Percentiles rank a stretch among this genome's conserved stretches.
phyloP scores from a whole-genome alignment of 2,888 invertebrate species.

The Alloplasta piceator region DNA sequence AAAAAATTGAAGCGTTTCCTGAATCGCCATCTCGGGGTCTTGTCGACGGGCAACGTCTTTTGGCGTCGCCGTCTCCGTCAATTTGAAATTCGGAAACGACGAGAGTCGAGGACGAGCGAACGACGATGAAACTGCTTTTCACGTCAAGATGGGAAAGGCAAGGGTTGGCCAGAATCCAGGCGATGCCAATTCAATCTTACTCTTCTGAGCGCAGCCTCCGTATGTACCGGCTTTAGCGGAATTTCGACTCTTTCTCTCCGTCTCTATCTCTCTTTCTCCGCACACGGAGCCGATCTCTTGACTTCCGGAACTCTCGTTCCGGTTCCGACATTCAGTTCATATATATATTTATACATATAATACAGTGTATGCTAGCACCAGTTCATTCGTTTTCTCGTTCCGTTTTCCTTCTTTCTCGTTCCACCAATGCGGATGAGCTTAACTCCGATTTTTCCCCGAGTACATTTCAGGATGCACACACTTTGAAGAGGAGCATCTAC shows the following conservation, averaged over 20 bases:
- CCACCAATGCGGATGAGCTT: slow-evolving; percentile 59
- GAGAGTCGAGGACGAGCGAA: slow-evolving; percentile 62
- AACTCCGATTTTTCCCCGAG: slow-evolving; percentile 38
- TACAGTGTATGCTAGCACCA: slow-evolving; percentile 36
- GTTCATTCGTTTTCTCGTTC: slow-evolving; percentile 65
- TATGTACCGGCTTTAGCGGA: slow-evolving; percentile 66
- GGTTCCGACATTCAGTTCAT: slow-evolving; percentile 44
- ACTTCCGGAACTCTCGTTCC: slow-evolving; percentile 67
- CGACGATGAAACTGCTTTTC: slow-evolving; percentile 67
- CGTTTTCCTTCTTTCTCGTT: slow-evolving; percentile 55
- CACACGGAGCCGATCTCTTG: slow-evolving; percentile 67
- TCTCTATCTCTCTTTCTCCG: slow-evolving; percentile 5
- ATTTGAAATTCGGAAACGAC: slow-evolving; percentile 75
- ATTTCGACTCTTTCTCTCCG: slow-evolving; percentile 69
- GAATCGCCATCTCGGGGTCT: slow-evolving; percentile 53
- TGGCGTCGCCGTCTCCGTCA: slow-evolving; percentile 62
- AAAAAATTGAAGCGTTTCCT: slow-evolving; percentile 18
- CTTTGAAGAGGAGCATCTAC: slow-evolving; percentile 36
- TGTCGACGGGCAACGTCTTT: slow-evolving; percentile 56
- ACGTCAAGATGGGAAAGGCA: slow-evolving; percentile 68
- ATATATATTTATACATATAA: slow-evolving; percentile 6
- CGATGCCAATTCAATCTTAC: slow-evolving; percentile 79
- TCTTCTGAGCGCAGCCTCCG: slow-evolving; percentile 57
- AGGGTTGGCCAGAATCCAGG: slow-evolving; percentile 76
- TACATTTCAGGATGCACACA: slow-evolving; percentile 12